Evolutionary conservation across 1,140 invertebrate species (phyloP), one percentile per base, ranked within the genome.

Genomic region (Venturia canescens): DNA sequence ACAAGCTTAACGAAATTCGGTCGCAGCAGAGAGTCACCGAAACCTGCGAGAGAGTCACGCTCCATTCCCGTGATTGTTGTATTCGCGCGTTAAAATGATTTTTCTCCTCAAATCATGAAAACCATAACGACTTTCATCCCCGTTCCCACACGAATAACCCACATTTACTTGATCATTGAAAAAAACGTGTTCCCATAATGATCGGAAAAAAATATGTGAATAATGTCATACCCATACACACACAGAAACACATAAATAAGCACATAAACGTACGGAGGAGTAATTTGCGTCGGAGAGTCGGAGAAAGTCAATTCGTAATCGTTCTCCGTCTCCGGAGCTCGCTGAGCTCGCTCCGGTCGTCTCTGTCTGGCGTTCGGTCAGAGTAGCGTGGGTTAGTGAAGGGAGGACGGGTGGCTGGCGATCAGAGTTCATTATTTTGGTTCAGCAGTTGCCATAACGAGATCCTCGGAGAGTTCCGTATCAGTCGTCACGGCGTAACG

Each of bases 261-360:
- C 23, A 63, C 5, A 27, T 27, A 57, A 23, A 27, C 11, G 60
- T 63, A 21, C 7, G 50, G 6, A 27, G n/a, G 60, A 63, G 60
- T 63, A 23, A 27, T 63, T 63, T 63, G 60, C 60, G 21, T 23
- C 53, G 38, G 38, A 53, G 50, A 63, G 11, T 27, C 3, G 44
- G 76, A 78, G 60, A 66, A 78, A 66, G 76, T 78, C 38, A 69
- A 69, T 79, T 79, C 66, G 77, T 79, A 69, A 69, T 79, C 69
- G 63, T 53, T 79, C 66, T 66, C 76, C 31, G 27, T 79, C 66
- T 66, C 76, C 31, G 27, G 57, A 60, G 63, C 60, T 78, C 60
- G 31, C 38, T 34, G 67, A 66, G 76, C 48, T 78, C 18, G 76
- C 23, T 53, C 18, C n/a, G 2, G 0, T 18, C 1, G 18, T 69